phyloP scores from a whole-genome alignment of 2,797 vertebrate species.

The Notolepis coatsorum region DNA sequence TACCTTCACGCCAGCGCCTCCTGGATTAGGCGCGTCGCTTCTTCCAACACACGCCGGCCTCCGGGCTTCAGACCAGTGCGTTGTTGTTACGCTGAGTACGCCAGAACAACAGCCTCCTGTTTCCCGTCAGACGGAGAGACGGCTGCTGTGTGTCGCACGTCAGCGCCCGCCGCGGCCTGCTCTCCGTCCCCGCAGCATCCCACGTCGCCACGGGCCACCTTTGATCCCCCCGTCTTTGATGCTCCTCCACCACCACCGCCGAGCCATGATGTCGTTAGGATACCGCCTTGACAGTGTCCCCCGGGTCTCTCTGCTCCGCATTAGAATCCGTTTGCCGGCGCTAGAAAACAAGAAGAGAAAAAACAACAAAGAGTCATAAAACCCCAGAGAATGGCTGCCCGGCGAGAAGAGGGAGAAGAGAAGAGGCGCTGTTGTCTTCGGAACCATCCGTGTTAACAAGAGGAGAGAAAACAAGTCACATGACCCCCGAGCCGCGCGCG shows the following conservation, averaged over 20 bases:
- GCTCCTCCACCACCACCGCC: conserved; percentile 12
- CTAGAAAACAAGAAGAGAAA: too few species aligned
- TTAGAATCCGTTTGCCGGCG: conserved; percentile 54
- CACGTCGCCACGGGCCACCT: conserved; percentile 30
- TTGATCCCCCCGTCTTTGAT: conserved; percentile 23
- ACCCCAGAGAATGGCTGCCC: conserved; percentile 41
- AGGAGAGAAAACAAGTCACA: conserved; percentile 13
- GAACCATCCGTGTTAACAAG: conserved; percentile 2
- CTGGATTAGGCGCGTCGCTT: too few species aligned
- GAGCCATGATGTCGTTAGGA: conserved; percentile 52
- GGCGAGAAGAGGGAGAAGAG: conserved; percentile 49
- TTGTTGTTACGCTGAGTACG: too few species aligned
- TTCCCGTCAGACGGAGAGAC: too few species aligned
- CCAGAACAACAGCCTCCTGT: too few species aligned
- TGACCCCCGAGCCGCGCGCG: conserved; percentile 32
- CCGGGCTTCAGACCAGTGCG: too few species aligned
- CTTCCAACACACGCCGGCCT: too few species aligned
- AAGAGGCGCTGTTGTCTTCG: conserved; percentile 43
- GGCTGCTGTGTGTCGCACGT: conserved; percentile 17
- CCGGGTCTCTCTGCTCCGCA: conserved; percentile 46
- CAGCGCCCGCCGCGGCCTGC: too few species aligned
- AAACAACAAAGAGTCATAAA: conserved; percentile 38
- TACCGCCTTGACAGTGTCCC: too few species aligned
- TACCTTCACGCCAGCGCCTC: too few species aligned
- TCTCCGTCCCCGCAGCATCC: too few species aligned